A percentile compares a stretch with the other conserved stretches of the same genome.
Conservation (phyloP, 2,113 vertebrate species). For the Catharus minimus region DNA sequence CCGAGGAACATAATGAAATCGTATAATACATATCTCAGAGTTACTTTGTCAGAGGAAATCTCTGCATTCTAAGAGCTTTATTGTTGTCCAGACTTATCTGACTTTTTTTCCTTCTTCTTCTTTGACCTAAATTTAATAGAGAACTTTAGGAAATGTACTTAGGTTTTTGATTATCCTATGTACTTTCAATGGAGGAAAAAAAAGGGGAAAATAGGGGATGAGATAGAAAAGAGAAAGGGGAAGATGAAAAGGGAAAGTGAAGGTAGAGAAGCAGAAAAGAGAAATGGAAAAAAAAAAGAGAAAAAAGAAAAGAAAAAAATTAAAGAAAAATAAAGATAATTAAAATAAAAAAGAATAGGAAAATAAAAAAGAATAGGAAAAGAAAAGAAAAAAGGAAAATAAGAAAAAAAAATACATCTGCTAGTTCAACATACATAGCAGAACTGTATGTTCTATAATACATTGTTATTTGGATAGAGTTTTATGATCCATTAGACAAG, state of each 20-base stretch:
- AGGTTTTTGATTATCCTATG: background rate
- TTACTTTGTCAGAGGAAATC: background rate
- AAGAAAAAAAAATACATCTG: fast-evolving
- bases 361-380: background rate
- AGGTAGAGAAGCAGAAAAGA: background rate
- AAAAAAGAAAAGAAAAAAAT: fast-evolving
- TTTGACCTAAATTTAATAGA: background rate
- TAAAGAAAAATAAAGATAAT: fast-evolving
- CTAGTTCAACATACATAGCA: background rate
- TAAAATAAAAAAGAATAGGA: fast-evolving
- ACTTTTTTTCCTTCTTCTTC: background rate
- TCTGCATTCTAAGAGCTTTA: background rate
- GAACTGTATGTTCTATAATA: background rate
- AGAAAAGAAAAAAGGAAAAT: fast-evolving
- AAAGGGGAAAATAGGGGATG: background rate
- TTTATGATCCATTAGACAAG: conserved; percentile 54
- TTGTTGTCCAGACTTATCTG: background rate
- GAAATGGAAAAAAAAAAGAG: fast-evolving
- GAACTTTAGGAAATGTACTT: background rate
- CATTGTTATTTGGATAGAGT: background rate
- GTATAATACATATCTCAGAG: background rate
- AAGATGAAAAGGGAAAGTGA: background rate
- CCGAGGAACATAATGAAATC: background rate
- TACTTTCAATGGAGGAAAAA: background rate
- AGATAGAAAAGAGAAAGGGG: background rate